Conservation (phyloP, 2,888 invertebrate genomes). For the Mamestra brassicae region DNA sequence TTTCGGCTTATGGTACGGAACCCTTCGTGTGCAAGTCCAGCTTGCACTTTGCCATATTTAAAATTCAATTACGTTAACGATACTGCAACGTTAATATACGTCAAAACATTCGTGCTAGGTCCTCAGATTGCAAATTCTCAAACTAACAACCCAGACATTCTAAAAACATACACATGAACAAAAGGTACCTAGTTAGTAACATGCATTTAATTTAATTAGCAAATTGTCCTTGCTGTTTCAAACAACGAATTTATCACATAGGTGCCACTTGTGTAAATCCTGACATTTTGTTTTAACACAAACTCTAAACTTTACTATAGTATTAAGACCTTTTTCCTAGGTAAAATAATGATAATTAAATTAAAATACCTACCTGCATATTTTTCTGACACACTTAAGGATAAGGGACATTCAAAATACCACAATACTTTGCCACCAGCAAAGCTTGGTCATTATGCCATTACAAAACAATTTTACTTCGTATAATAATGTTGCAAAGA, state of each 20-base stretch:
- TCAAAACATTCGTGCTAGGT: no score
- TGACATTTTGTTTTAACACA: not conserved
- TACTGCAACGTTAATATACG: no score
- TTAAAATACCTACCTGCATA: not conserved
- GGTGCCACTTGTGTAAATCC: not conserved
- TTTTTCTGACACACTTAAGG: not conserved
- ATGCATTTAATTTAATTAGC: constrained; percentile 40
- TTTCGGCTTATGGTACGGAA: no score
- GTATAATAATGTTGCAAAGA: not conserved
- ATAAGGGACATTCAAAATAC: no score
- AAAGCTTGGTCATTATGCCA: not conserved
- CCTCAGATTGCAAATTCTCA: no score
- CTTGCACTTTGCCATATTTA: no score
- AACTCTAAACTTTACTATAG: not conserved
- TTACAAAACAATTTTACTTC: not conserved
- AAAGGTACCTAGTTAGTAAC: constrained; percentile 19
- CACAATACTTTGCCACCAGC: not conserved
- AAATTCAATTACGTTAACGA: no score
- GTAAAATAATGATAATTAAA: no score
- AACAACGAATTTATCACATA: constrained; percentile 25
- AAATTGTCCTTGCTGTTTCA: not conserved
- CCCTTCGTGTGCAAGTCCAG: no score
- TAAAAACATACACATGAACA: not conserved
- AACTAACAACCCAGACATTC: not conserved
- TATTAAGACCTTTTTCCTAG: not conserved